Evolutionary conservation across 2,888 invertebrate species (phyloP).

Genomic region (Tetheella fluctuosa): DNA sequence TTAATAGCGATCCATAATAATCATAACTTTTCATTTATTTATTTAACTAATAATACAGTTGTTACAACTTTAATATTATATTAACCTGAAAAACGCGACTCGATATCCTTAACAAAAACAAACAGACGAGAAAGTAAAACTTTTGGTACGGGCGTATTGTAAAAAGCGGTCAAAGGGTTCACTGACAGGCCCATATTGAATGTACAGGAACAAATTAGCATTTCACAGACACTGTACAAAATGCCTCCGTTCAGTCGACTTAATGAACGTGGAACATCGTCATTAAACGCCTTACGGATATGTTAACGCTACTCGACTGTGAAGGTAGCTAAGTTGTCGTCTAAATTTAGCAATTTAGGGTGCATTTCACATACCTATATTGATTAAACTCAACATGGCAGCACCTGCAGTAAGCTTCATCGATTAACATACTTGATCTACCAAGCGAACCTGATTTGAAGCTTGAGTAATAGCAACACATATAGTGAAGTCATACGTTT

Average conservation of each 20-base stretch:
- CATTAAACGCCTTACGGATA: conserved; percentile 70
- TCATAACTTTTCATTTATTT: no score
- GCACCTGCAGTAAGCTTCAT: conserved; percentile 37
- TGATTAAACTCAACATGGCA: conserved; percentile 51
- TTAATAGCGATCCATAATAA: no score
- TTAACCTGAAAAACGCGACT: conserved; percentile 23
- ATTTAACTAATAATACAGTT: no score
- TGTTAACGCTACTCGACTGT: conserved; percentile 52
- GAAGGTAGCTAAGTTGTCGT: conserved; percentile 44
- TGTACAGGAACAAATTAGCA: conserved; percentile 78
- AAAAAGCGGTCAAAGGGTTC: conserved; percentile 69
- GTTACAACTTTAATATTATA: no score
- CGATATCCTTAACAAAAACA: conserved; percentile 64
- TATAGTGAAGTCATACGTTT: no score
- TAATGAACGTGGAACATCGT: conserved; percentile 77
- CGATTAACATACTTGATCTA: conserved; percentile 25
- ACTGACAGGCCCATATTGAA: conserved; percentile 72
- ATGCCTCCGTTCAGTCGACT: conserved; percentile 64
- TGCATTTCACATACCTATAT: conserved; percentile 54
- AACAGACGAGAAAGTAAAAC: conserved; percentile 55
- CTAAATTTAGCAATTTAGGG: conserved; percentile 69
- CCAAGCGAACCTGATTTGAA: background rate
- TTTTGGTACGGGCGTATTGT: conserved; percentile 52
- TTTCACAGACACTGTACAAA: conserved; percentile 77
- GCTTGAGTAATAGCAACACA: no score